Base-by-base conservation (phyloP, 1,140 invertebrate genomes). In the Platyura marginata region DNA sequence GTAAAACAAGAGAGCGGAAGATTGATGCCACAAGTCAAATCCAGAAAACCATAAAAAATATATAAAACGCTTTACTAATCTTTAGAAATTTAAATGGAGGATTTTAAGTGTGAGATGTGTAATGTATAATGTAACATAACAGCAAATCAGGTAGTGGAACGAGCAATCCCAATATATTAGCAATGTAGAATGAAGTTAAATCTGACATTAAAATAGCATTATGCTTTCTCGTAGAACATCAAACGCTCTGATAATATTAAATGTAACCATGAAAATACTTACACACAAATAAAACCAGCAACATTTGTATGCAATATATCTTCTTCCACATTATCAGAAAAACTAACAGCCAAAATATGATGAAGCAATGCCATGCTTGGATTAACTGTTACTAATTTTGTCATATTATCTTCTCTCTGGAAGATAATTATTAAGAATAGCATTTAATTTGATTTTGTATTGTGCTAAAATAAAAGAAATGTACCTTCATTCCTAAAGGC, bases 201-300 rank as follows among this genome's bases (percentile, higher is more conserved):
- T n/a, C n/a, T n/a, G n/a, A n/a, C n/a, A n/a, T n/a, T n/a, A n/a
- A n/a, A n/a, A n/a, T n/a, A n/a, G n/a, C n/a, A n/a, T n/a, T n/a
- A n/a, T n/a, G n/a, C n/a, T n/a, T n/a, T n/a, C n/a, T n/a, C n/a
- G n/a, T n/a, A n/a, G n/a, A n/a, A n/a, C n/a, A n/a, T n/a, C n/a
- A n/a, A n/a, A n/a, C n/a, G n/a, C n/a, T n/a, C n/a, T n/a, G n/a
- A n/a, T n/a, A n/a, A 40, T 5, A 33, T 32, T 25, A 41, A 34
- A n/a, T 21, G 43, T 41, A n/a, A n/a, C n/a, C n/a, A n/a, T n/a
- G n/a, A n/a, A 41, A 36, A 48, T 61, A 85, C 86, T 79, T 75
- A 93, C 87, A 94, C 84, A 54, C 88, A 91, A 47, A 93, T 75
- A 63, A 92, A 94, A 43, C 92, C 92, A 20, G 85, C 81, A 8